Evolutionary conservation across 2,113 vertebrate genomes (phyloP).

Genomic region (Ciconia boyciana): DNA sequence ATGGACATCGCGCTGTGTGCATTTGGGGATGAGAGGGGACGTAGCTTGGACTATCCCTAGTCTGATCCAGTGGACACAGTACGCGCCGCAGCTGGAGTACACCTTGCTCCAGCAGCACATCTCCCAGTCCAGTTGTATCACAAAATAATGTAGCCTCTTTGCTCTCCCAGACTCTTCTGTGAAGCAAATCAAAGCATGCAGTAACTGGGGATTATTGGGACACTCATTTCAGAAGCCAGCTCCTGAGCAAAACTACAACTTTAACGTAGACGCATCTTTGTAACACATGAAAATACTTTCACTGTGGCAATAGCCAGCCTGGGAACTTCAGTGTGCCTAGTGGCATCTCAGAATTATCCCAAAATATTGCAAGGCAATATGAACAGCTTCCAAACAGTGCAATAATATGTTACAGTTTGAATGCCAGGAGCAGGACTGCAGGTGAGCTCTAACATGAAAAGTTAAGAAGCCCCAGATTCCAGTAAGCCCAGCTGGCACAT

Average conservation of each 20-base stretch:
- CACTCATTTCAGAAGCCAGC: not conserved
- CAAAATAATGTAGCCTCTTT: not conserved
- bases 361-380: not conserved
- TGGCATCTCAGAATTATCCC: not conserved
- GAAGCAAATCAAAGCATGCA: not conserved
- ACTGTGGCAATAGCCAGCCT: not conserved
- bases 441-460: not conserved
- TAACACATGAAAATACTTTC: not conserved
- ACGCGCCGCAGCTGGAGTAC: not conserved
- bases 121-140: not conserved
- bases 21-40: not conserved
- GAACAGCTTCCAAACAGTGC: not conserved
- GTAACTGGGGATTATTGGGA: not conserved
- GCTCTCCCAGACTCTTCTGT: not conserved
- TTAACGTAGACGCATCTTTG: not conserved
- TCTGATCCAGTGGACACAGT: not conserved
- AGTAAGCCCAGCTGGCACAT: not conserved
- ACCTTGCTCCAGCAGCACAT: not conserved
- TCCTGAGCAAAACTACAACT: not conserved
- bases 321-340: not conserved
- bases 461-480: not conserved
- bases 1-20: not conserved
- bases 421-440: not conserved
- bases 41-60: not conserved
- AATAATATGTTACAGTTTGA: not conserved